A percentile compares a stretch with the other conserved stretches of the same genome.
Conservation (phyloP, 1,140 invertebrate species). For the Prorops nasuta region DNA sequence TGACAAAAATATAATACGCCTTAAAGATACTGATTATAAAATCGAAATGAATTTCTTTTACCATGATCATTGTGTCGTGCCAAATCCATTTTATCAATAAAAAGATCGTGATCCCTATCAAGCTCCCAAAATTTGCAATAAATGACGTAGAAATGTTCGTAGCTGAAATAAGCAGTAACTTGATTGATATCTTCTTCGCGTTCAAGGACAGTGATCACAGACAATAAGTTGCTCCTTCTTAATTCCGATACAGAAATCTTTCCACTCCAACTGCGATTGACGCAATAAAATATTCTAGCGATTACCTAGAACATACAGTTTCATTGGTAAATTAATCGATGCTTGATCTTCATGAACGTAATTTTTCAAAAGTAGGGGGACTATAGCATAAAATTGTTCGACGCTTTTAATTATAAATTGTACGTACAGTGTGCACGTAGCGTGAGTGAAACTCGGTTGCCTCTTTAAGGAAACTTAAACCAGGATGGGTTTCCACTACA, state of each 20-base stretch:
- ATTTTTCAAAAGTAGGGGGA: no score
- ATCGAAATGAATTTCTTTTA: no score
- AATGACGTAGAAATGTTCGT: conserved; percentile 99
- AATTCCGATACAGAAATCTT: conserved; percentile 87
- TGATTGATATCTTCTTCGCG: conserved; percentile 97
- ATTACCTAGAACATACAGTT: conserved; percentile 71
- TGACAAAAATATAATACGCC: conserved; percentile 5
- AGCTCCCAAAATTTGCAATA: conserved; percentile 99
- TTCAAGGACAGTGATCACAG: conserved; percentile 74
- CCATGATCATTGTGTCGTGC: conserved; percentile 94
- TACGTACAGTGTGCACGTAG: conserved; percentile 92
- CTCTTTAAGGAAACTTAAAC: conserved; percentile 93
- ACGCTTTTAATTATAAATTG: no score
- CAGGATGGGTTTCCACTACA: conserved; percentile 99
- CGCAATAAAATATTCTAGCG: conserved; percentile 96
- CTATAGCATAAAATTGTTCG: no score
- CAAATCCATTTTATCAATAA: conserved; percentile 93
- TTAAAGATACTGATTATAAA: neutral
- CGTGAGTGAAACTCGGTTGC: conserved; percentile 98
- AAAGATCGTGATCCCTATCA: conserved; percentile 96
- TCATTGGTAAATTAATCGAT: neutral
- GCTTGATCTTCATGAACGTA: no score
- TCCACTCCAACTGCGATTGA: conserved; percentile 97
- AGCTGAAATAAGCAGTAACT: conserved; percentile 97
- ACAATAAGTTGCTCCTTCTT: conserved; percentile 84